A percentile compares a stretch with the other conserved stretches of the same genome.
phyloP scores from a whole-genome alignment of 2,113 vertebrate genomes.

The Eurypyga helias region DNA sequence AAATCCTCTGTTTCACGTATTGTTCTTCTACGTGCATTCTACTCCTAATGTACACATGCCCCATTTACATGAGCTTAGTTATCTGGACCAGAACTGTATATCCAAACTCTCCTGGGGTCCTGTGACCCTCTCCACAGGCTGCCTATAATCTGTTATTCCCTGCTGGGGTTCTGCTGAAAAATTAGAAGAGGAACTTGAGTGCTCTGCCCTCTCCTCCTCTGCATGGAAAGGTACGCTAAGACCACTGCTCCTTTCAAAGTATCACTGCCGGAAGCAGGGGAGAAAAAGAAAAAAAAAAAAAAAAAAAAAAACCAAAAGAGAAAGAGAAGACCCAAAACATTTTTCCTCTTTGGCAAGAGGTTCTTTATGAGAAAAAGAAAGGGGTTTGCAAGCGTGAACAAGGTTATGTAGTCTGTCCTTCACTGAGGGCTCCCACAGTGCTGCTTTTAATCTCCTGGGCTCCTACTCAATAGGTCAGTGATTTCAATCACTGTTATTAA shows the following conservation, averaged over 20 bases:
- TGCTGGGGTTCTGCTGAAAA: not conserved
- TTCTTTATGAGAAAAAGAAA: not conserved
- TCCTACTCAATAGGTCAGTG: not conserved
- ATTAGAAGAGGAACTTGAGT: not conserved
- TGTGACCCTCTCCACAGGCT: not conserved
- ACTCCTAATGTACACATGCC: not conserved
- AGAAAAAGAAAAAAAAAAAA: not conserved
- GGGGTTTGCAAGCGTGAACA: not conserved
- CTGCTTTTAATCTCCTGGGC: not conserved
- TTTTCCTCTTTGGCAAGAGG: not conserved
- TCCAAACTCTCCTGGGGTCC: not conserved
- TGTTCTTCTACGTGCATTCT: not conserved
- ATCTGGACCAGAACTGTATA: not conserved
- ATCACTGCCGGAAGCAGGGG: accelerated
- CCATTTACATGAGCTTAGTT: not conserved
- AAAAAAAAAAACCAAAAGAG: not conserved
- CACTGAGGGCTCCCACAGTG: accelerated
- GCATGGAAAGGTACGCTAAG: not conserved
- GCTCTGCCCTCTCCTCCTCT: not conserved
- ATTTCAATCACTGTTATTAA: not conserved
- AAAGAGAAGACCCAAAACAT: accelerated
- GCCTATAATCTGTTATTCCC: not conserved
- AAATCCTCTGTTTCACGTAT: not conserved
- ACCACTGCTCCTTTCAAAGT: not conserved
- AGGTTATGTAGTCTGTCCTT: not conserved